Percentiles rank a stretch among this genome's conserved stretches.
Evolutionary conservation across 2,113 vertebrate genomes (phyloP).

Genomic region (Rhinoptilus africanus): DNA sequence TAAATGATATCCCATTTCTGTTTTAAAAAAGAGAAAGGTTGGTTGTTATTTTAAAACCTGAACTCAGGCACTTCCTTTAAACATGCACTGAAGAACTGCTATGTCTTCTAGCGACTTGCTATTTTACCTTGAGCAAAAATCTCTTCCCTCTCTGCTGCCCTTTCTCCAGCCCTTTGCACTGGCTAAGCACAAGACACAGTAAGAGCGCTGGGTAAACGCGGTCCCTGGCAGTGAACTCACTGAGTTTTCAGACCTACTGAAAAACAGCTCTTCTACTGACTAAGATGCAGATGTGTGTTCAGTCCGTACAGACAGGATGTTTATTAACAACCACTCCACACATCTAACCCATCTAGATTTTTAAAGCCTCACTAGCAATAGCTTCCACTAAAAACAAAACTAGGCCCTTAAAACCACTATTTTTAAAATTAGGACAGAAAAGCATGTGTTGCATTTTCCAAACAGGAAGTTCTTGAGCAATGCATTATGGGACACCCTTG

Average conservation of each 20-base stretch:
- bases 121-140: not conserved
- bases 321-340: not conserved
- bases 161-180: not conserved
- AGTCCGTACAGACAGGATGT: not conserved
- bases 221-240: not conserved
- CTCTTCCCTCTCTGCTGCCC: not conserved
- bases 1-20: constrained; percentile 94
- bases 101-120: fast-evolving
- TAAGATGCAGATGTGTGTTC: not conserved
- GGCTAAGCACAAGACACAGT: not conserved
- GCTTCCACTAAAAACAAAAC: not conserved
- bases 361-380: not conserved
- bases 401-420: not conserved
- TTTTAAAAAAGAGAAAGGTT: constrained; percentile 44
- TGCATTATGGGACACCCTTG: not conserved
- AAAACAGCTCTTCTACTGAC: not conserved
- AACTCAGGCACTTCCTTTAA: not conserved
- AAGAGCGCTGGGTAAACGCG: not conserved
- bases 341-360: not conserved
- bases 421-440: not conserved
- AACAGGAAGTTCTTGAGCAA: not conserved
- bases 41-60: not conserved
- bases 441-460: not conserved
- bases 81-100: not conserved
- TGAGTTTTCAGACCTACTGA: not conserved